Conservation (phyloP, 1,140 invertebrate species). For the Euura lappo region DNA sequence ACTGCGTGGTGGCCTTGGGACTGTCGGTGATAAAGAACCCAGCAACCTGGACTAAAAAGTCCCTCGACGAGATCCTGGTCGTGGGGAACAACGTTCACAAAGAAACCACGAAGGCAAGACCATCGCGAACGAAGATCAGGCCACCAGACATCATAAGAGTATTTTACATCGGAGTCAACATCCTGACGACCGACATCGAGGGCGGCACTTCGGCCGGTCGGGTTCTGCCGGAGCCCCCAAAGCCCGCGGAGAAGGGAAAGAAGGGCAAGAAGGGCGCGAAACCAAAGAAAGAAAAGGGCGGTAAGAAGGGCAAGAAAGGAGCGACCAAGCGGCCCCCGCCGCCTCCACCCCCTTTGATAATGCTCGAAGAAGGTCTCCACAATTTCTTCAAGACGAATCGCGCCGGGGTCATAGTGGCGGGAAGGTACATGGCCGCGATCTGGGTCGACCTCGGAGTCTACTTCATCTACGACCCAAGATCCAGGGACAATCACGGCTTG, state of each 20-base stretch:
- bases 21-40: constrained; percentile 51
- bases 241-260: constrained; percentile 36
- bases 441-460: constrained; percentile 51
- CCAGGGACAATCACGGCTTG: constrained; percentile 35
- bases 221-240: constrained; percentile 32
- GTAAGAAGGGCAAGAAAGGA: constrained; percentile 19
- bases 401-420: constrained; percentile 43
- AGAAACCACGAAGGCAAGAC: constrained; percentile 32
- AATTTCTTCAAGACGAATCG: constrained; percentile 47
- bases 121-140: constrained; percentile 29
- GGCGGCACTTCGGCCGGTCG: constrained; percentile 33
- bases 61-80: constrained; percentile 48
- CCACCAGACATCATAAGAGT: constrained; percentile 44
- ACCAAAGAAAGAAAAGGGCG: constrained; percentile 15
- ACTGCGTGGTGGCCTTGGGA: constrained; percentile 45
- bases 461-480: constrained; percentile 48
- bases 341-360: constrained; percentile 33
- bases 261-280: constrained; percentile 26
- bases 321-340: constrained; percentile 21
- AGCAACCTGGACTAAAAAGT: constrained; percentile 50
- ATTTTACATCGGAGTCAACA: constrained; percentile 43
- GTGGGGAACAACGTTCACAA: constrained; percentile 38
- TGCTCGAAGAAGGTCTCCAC: constrained; percentile 42
- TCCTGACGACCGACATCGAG: constrained; percentile 47
- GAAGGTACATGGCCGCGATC: constrained; percentile 40